Evolutionary conservation across 2,888 invertebrate genomes (phyloP).

Genomic region (Frankliniella fusca): DNA sequence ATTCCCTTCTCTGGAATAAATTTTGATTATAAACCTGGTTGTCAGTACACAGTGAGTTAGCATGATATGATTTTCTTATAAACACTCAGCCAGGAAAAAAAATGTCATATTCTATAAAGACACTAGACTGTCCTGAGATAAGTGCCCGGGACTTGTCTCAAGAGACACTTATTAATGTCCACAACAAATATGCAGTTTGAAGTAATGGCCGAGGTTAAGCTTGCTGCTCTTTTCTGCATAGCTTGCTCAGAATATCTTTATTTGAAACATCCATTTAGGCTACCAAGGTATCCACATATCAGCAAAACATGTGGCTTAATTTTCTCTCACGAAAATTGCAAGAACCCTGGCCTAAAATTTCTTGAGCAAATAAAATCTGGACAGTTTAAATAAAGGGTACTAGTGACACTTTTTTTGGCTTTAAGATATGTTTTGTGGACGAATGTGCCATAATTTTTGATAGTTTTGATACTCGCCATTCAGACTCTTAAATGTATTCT

Average conservation of each 20-base stretch:
- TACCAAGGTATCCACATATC: background rate
- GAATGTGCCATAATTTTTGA: conserved; percentile 19
- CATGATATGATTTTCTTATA: background rate
- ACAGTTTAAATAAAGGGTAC: background rate
- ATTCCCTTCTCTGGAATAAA: background rate
- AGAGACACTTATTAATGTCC: no score
- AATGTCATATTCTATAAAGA: no score
- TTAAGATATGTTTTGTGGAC: conserved; percentile 15
- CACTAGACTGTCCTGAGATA: no score
- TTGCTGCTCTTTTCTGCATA: background rate
- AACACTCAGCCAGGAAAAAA: no score
- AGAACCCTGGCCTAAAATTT: background rate
- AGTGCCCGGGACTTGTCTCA: no score
- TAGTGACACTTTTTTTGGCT: background rate
- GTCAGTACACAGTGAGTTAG: background rate
- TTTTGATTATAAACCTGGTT: background rate
- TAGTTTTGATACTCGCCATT: background rate
- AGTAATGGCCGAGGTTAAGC: background rate
- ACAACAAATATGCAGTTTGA: no score
- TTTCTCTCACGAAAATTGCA: background rate
- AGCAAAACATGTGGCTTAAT: background rate
- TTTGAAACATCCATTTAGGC: background rate
- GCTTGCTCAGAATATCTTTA: background rate
- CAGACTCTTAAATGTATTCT: background rate
- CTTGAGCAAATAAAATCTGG: background rate